Evolutionary conservation across 2,888 invertebrate species (phyloP).

Genomic region (Hydropsyche betteni): DNA sequence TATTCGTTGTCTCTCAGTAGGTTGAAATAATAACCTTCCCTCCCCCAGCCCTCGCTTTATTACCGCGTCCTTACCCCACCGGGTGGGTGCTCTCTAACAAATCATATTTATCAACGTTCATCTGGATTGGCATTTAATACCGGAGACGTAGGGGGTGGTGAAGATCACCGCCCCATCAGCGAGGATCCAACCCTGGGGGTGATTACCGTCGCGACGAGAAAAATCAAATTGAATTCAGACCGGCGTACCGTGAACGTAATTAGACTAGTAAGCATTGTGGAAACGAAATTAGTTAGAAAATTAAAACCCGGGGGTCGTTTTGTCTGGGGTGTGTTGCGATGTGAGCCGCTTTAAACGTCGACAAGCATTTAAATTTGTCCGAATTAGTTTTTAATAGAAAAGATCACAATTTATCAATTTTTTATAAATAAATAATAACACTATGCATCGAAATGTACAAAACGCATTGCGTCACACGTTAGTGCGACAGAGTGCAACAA

Average conservation of each 20-base stretch:
- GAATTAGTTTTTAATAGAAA: neutral
- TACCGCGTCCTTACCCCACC: slow-evolving; percentile 1
- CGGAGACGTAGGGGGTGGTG: slow-evolving; percentile 28
- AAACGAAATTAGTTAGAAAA: slow-evolving; percentile 47
- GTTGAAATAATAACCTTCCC: slow-evolving; percentile 40
- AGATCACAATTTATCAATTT: no score
- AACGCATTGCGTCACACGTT: slow-evolving; percentile 34
- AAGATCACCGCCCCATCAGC: slow-evolving; percentile 23
- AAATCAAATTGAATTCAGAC: slow-evolving; percentile 49
- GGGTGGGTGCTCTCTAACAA: slow-evolving; percentile 38
- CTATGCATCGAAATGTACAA: no score
- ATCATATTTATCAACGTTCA: slow-evolving; percentile 51
- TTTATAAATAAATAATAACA: neutral
- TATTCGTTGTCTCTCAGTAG: neutral
- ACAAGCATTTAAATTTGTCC: neutral
- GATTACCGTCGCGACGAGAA: slow-evolving; percentile 46
- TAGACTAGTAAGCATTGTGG: slow-evolving; percentile 49
- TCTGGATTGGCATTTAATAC: slow-evolving; percentile 50
- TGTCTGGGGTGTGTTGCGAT: no score
- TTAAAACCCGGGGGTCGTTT: slow-evolving; percentile 34
- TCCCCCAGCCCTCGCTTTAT: slow-evolving; percentile 15
- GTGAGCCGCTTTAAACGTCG: neutral
- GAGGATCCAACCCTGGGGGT: slow-evolving; percentile 12
- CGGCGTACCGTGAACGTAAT: slow-evolving; percentile 45
- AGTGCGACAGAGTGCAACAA: slow-evolving; percentile 10